These are phyloP conservation scores for Drosophila buzzatii DNA, from an alignment of 2,888 invertebrate genomes.

Conservation along the genomic window DNA sequence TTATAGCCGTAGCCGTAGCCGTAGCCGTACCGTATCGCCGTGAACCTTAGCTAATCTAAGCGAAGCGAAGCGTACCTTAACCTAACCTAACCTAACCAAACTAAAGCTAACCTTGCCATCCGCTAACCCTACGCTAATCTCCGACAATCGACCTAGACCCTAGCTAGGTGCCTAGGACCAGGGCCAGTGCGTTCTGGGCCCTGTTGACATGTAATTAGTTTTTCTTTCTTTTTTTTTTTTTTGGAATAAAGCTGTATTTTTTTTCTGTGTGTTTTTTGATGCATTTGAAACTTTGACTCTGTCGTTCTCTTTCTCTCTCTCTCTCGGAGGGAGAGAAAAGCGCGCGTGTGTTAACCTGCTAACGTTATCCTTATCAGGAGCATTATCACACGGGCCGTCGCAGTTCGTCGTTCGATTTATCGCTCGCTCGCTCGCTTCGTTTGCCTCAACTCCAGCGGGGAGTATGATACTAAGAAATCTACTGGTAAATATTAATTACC, in stretches of 20 bases:
- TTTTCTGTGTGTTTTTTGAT: background rate
- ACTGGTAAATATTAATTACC: slow-evolving; percentile 75
- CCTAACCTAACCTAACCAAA: background rate
- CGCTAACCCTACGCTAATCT: background rate
- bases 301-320: background rate
- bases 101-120: background rate
- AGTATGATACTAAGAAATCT: slow-evolving; percentile 72
- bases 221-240: too few species aligned
- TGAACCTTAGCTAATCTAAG: background rate
- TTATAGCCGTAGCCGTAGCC: slow-evolving; percentile 6
- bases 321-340: background rate
- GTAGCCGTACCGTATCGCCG: slow-evolving; percentile 3
- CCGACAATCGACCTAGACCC: slow-evolving; percentile 34
- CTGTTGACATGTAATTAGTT: slow-evolving; percentile 5
- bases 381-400: slow-evolving; percentile 7
- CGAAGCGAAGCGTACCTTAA: background rate
- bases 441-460: slow-evolving; percentile 11
- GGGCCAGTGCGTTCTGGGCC: background rate
- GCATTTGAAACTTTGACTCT: background rate
- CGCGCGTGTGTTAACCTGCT: slow-evolving; percentile 13
- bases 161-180: slow-evolving; percentile 5
- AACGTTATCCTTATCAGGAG: slow-evolving; percentile 20
- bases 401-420: slow-evolving; percentile 22
- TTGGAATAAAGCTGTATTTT: background rate
- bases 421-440: slow-evolving; percentile 8